phyloP scores from a whole-genome alignment of 2,888 invertebrate genomes.

The Drosophila antonietae region DNA sequence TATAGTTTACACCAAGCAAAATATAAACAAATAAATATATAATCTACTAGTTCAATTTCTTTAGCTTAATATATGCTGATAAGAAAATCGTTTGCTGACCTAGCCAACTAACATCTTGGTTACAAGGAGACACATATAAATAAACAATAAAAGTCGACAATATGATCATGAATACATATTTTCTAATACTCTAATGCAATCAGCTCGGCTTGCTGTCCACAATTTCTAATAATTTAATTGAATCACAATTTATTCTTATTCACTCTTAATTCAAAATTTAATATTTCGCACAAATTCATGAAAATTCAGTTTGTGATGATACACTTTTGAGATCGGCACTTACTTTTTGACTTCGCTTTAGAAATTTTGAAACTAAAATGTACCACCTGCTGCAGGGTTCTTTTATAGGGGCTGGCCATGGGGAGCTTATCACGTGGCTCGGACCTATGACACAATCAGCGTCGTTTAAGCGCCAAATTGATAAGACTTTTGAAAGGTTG shows the following conservation, averaged over 20 bases:
- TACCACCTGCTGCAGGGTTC: conserved; percentile 22
- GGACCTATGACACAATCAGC: conserved; percentile 71
- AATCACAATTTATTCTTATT: background rate
- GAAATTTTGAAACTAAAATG: conserved; percentile 54
- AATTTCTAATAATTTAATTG: background rate
- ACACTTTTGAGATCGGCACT: conserved; percentile 24
- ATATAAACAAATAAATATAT: background rate
- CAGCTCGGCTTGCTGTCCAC: background rate
- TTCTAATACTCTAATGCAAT: background rate
- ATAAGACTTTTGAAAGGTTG: conserved; percentile 41
- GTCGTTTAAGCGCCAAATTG: conserved; percentile 44
- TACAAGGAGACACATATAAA: background rate
- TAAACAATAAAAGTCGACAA: background rate
- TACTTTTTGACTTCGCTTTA: conserved; percentile 47
- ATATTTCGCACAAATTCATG: background rate
- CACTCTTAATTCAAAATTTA: background rate
- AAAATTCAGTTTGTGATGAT: background rate
- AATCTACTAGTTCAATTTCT: background rate
- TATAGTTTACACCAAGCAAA: background rate
- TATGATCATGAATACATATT: background rate
- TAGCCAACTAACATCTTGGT: background rate
- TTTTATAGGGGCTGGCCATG: conserved; percentile 54
- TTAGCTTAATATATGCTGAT: background rate
- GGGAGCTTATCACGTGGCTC: conserved; percentile 46
- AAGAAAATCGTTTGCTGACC: conserved; percentile 1